phyloP scores from a whole-genome alignment of 2,113 vertebrate species.

The Orycteropus afer region DNA sequence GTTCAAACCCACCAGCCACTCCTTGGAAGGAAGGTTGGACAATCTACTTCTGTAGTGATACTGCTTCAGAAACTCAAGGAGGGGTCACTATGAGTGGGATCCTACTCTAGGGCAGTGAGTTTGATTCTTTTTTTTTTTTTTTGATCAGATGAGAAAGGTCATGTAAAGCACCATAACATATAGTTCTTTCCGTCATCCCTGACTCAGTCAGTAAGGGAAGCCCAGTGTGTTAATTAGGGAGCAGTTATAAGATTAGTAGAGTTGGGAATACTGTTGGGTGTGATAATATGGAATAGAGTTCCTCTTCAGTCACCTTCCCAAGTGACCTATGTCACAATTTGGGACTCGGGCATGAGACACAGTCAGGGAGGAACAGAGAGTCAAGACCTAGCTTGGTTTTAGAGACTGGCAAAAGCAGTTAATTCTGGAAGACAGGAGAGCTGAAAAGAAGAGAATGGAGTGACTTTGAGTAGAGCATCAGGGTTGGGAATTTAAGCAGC shows the following conservation, averaged over 20 bases:
- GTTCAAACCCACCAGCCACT: no score
- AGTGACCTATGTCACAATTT: background rate
- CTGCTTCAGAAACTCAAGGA: no score
- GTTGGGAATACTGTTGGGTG: background rate
- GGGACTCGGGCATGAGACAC: background rate
- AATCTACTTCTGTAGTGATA: no score
- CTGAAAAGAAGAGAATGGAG: background rate
- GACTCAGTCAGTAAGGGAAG: background rate
- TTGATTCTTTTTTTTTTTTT: no score
- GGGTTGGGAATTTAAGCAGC: background rate
- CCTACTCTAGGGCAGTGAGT: no score
- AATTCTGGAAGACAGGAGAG: fast-evolving
- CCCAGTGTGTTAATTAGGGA: background rate
- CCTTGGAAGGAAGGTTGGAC: no score
- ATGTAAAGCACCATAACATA: background rate
- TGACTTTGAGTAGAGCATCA: background rate
- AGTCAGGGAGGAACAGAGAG: background rate
- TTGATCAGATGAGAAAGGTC: background rate
- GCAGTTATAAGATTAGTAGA: background rate
- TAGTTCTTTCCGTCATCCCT: background rate
- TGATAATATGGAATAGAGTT: no score
- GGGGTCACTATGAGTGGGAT: no score
- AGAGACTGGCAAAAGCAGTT: background rate
- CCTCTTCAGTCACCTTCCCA: background rate
- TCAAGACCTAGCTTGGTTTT: background rate